Evolutionary conservation across 2,797 vertebrate genomes (phyloP), one percentile per base, ranked within the genome.

Genomic region (Capromys pilorides): DNA sequence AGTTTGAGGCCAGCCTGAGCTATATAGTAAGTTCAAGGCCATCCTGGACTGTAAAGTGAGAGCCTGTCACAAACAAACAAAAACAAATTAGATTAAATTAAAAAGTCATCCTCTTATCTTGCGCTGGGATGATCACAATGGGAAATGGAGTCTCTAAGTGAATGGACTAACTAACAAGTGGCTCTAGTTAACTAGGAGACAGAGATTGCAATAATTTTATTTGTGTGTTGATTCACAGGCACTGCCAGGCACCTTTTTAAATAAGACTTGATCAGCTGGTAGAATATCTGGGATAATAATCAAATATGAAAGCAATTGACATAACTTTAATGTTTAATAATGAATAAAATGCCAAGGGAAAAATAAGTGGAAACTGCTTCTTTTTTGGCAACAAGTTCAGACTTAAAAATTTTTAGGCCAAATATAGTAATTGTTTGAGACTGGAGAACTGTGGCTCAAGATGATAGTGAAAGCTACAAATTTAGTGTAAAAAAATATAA

Each of bases 301-400:
- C 93, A 97, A 97, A 90, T 97, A 94, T 97, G 97, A 96, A 97
- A 97, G 96, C 97, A 98, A 98, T 96, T 97, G 98, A 97, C 95
- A 96, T 95, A 98, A 97, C 96, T 98, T 98, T 98, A 97, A 97
- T 97, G 95, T 97, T 98, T 98, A 98, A 98, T 97, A 98, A 97
- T 97, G 97, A 98, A 97, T 97, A 96, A 85, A 57, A 64, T 82
- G 95, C 96, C 86, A 62, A 94, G 88, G 95, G 97, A 97, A 97
- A 97, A 97, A 97, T 95, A 96, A 96, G 97, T 77, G 80, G 84
- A 95, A 97, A 94, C 95, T 83, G 71, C 84, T 26, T 97, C 82
- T 95, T 97, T 61, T 96, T 86, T 90, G 88, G 96, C 95, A 96
- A 86, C 51, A 59, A 79, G 66, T 94, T 96, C 91, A 93, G 94